Conservation (phyloP, 1,140 invertebrate genomes). For the Oscheius sp. region DNA sequence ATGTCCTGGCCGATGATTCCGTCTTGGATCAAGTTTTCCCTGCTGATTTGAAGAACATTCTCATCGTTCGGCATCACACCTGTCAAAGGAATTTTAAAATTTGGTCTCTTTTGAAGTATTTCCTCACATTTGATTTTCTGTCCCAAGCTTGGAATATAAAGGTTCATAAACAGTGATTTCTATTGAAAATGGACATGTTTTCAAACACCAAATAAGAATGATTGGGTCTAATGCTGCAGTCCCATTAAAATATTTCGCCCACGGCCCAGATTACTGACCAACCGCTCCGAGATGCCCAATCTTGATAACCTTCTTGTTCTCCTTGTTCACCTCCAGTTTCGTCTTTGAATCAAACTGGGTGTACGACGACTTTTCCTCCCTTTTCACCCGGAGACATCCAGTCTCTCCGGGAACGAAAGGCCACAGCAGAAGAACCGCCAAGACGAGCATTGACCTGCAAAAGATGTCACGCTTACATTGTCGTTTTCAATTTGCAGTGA, state of each 20-base stretch:
- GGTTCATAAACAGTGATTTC: too few relatives aligned
- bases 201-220: too few relatives aligned
- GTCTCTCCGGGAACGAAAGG: not conserved
- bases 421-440: not conserved
- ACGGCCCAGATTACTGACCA: not conserved
- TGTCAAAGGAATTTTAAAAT: not conserved
- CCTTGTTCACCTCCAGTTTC: conserved; percentile 27
- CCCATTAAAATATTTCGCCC: too few relatives aligned
- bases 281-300: conserved; percentile 51
- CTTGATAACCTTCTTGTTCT: conserved; percentile 37
- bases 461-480: not conserved
- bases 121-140: too few relatives aligned
- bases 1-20: conserved; percentile 51
- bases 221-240: too few relatives aligned
- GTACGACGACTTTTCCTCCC: conserved; percentile 14
- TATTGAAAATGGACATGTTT: too few relatives aligned
- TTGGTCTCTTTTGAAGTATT: too few relatives aligned
- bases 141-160: too few relatives aligned
- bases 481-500: not conserved
- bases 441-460: not conserved
- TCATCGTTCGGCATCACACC: conserved; percentile 52
- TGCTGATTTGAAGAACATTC: conserved; percentile 48
- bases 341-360: conserved; percentile 24
- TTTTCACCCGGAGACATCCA: not conserved
- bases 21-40: conserved; percentile 48